Percentiles rank a stretch among this genome's conserved stretches.
These are phyloP conservation scores for Stenodema calcarata DNA, from an alignment of 2,888 invertebrate species.

Conservation along the genomic window DNA sequence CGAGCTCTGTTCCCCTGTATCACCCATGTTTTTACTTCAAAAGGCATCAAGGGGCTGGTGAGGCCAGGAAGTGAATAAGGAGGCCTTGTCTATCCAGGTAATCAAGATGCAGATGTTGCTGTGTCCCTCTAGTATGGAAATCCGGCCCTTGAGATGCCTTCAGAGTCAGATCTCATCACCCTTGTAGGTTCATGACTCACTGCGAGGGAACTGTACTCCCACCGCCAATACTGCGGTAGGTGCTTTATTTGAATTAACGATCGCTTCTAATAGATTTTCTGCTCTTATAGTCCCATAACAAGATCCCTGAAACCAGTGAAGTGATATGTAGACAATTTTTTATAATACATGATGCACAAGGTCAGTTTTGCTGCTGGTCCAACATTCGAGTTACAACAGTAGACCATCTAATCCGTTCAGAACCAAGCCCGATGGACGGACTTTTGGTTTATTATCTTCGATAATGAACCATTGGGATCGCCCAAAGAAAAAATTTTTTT, in stretches of 20 bases:
- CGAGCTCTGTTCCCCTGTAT: not conserved
- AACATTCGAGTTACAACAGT: too few relatives aligned
- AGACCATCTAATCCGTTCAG: too few relatives aligned
- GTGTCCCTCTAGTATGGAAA: conserved; percentile 19
- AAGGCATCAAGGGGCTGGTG: not conserved
- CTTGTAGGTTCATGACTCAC: not conserved
- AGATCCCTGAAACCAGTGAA: not conserved
- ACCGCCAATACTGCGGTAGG: not conserved
- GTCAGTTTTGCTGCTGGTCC: too few relatives aligned
- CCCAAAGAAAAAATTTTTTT: too few relatives aligned
- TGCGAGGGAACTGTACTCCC: not conserved
- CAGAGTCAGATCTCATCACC: not conserved
- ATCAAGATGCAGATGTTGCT: conserved; percentile 40
- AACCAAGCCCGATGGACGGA: too few relatives aligned
- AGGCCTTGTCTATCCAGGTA: conserved; percentile 12
- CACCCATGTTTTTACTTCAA: not conserved
- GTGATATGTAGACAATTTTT: not conserved
- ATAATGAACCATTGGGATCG: too few relatives aligned
- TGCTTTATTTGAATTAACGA: not conserved
- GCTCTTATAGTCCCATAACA: not conserved
- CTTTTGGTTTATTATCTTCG: too few relatives aligned
- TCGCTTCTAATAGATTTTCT: not conserved
- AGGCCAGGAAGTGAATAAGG: not conserved
- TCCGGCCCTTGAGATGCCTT: conserved; percentile 15
- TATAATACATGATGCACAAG: too few relatives aligned